Percentiles rank a stretch among this genome's conserved stretches.
Conservation (phyloP, 2,797 vertebrate species). For the Gobionotothen gibberifrons region DNA sequence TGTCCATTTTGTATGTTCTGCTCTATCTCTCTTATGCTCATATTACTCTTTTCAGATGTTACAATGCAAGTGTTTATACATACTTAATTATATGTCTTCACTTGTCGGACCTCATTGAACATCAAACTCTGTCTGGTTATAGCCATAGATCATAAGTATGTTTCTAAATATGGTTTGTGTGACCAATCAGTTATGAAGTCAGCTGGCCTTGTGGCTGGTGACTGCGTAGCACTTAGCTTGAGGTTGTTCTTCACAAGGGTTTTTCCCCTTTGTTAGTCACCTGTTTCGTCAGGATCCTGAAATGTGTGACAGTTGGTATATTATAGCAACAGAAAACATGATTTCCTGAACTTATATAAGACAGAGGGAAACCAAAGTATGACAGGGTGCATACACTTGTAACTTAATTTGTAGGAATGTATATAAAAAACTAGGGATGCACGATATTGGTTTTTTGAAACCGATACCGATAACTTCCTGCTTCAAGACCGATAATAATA, state of each 20-base stretch:
- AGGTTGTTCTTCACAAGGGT: not conserved
- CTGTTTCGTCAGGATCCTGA: not conserved
- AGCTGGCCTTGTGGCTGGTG: conserved; percentile 17
- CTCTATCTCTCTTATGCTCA: not conserved
- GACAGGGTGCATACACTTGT: no score
- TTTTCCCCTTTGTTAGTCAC: conserved; percentile 2
- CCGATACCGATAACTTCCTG: no score
- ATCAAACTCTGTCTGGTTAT: not conserved
- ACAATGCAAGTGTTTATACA: not conserved
- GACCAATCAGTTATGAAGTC: conserved; percentile 6
- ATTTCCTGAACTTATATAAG: no score
- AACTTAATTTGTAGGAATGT: no score
- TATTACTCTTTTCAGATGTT: not conserved
- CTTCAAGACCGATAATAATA: no score
- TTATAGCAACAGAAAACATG: not conserved
- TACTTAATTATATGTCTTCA: conserved; percentile 3
- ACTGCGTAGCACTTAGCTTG: not conserved
- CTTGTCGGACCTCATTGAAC: conserved; percentile 8
- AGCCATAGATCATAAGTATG: not conserved
- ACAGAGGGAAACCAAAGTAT: no score
- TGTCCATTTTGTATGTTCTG: not conserved
- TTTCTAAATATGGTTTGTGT: conserved; percentile 14
- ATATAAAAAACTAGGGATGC: no score
- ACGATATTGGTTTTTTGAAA: no score
- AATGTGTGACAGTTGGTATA: not conserved